Base-by-base conservation (phyloP, 2,888 invertebrate species). In the Cancer borealis region DNA sequence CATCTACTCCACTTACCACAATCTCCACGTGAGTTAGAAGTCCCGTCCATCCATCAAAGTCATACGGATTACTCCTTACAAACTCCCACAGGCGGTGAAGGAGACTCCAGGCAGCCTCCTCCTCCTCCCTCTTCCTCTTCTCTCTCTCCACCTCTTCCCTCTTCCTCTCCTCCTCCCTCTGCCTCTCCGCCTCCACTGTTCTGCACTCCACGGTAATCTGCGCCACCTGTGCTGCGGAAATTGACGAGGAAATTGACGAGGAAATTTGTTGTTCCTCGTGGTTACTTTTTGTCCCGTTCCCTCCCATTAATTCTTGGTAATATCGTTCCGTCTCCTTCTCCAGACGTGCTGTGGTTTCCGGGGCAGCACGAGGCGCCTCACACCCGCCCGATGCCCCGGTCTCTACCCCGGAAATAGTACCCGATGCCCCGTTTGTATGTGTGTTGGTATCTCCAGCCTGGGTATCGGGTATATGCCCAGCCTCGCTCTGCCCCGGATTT, bases 21-120 rank as follows among this genome's bases (percentile, higher is more conserved):
- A 93, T 96, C 95, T 96, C 96, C 6, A 96, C 96, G 92, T 96
- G 96, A 84, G 96, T 96, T 49, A 96, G 96, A 1, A 96, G 95
- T 93, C 96, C 96, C 1, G 96, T 96, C 96, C 96, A 96, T 14
- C 96, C 96, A 95, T 96, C 96, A 92, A 96, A 96, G 94, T 96
- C 96, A 89, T 96, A 96, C 0, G 96, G 96, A 92, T 96, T 96
- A 39, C 96, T 96, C 60, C 96, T 96, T 0, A 96, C 96, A 96
- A 96, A 96, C 45, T 96, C 96, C 96, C 96, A 96, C 92, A 96
- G 96, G 79, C 96, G 96, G 1, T 96, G 96, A 88, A 96, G 96
- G 17, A 96, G 8, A 95, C 96, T 92, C 96, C 96, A 95, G 95
- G 96, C 94, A 10, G 95, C 93, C 84, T 95, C 95, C 45, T 95